These are phyloP conservation scores for Scaptomyza polygonia DNA, from an alignment of 2,888 invertebrate genomes.

Conservation along the genomic window DNA sequence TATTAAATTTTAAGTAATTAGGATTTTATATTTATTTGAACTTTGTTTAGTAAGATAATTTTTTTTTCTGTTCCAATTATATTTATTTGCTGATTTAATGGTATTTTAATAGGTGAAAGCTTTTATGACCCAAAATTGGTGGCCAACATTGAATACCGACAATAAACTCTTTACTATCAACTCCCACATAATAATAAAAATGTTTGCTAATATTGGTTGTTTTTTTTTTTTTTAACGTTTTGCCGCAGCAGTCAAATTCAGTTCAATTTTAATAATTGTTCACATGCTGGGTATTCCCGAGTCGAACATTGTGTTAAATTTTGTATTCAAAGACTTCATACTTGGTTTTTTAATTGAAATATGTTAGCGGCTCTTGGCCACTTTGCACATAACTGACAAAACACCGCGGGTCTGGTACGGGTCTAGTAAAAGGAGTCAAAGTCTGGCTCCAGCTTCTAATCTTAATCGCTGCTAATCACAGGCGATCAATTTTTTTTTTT, in stretches of 20 bases:
- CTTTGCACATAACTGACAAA: slow-evolving; percentile 77
- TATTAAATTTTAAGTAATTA: background rate
- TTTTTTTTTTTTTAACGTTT: background rate
- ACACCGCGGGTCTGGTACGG: slow-evolving; percentile 71
- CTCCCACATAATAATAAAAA: background rate
- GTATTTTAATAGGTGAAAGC: background rate
- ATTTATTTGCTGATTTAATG: background rate
- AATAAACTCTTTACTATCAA: background rate
- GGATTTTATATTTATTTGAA: background rate
- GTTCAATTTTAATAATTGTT: background rate
- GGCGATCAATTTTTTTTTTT: slow-evolving; percentile 70
- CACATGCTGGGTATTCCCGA: slow-evolving; percentile 32
- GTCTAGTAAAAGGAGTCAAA: slow-evolving; percentile 24
- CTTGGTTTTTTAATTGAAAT: slow-evolving; percentile 72
- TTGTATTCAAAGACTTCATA: slow-evolving; percentile 24
- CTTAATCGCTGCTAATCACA: slow-evolving; percentile 78
- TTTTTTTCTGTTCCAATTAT: background rate
- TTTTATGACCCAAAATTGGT: background rate
- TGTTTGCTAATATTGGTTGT: too few species aligned
- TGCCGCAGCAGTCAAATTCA: background rate
- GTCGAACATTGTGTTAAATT: slow-evolving; percentile 40
- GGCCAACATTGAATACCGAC: background rate
- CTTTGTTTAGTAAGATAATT: background rate
- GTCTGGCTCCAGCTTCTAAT: slow-evolving; percentile 62
- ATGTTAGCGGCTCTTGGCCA: slow-evolving; percentile 78